Evolutionary conservation across 2,113 vertebrate genomes (phyloP), one percentile per base, ranked within the genome.

Genomic region (Cavia porcellus): DNA sequence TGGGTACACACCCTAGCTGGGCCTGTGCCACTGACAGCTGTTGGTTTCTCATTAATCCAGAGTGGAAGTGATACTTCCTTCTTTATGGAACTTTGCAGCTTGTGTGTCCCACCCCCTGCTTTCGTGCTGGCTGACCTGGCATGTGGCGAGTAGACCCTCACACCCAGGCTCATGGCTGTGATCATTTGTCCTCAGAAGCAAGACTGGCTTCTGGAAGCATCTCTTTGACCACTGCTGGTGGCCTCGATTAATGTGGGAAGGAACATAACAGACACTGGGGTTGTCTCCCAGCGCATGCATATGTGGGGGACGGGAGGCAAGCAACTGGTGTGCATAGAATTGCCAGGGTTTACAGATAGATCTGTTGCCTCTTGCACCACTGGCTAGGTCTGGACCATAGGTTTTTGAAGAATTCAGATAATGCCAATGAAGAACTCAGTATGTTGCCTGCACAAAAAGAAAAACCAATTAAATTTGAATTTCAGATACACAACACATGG

Each of bases 61-160:
- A 38, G 24, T 59, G 19, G 17, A 66, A 85, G 35, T 25, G 55
- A 61, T n/a, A 50, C 25, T 61, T 55, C 42, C 89, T 79, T 92
- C 64, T 80, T 42, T 86, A 1, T 47, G 30, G 55, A 47, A 30
- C 79, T 80, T 45, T 38, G 45, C 75, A 38, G 47, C 19, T 2
- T 35, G 19, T n/a, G 64, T 74, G 50, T 42, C 47, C 55, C 25
- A 47, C 6, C 75, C 5, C 1, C 86, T 64, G 12, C 72, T 95
- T 96, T 81, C 89, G 88, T 94, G 19, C 79, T 95, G 68, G 79
- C n/a, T 62, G 70, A 87, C 57, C 50, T 55, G 32, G 66, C 50
- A 8, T 81, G 38, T 70, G 47, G 74, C 38, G 20, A n/a, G 72
- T 55, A 81, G 45, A 55, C 50, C 38, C 15, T 7, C 11, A 85